Conservation (phyloP, 1,140 invertebrate genomes). For the Anastatus disparis region DNA sequence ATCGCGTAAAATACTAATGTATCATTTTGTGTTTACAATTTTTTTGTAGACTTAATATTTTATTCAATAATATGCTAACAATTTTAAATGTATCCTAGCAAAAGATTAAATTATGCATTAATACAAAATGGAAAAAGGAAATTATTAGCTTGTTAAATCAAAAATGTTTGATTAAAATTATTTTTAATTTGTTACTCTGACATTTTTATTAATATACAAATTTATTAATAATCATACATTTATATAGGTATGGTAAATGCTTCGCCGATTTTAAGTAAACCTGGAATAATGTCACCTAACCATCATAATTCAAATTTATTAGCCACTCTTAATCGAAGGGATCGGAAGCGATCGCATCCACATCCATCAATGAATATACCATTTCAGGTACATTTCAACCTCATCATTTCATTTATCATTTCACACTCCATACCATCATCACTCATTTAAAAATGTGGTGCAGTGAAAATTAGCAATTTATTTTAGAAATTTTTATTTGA, state of each 20-base stretch:
- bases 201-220: not conserved
- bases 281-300: conserved; percentile 62
- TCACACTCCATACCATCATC: no score
- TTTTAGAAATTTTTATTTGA: conserved; percentile 15
- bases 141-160: no score
- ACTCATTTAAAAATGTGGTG: conserved; percentile 31
- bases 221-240: not conserved
- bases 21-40: no score
- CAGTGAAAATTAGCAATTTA: not conserved
- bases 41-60: no score
- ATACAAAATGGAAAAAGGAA: no score
- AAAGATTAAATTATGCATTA: no score
- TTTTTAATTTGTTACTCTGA: not conserved
- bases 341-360: conserved; percentile 69
- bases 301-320: conserved; percentile 59
- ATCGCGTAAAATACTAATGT: no score
- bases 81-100: no score
- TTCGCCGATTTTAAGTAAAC: conserved; percentile 60
- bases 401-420: conserved; percentile 1
- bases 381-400: conserved; percentile 67
- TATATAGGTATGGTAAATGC: conserved; percentile 56
- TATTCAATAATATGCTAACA: no score
- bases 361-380: conserved; percentile 72
- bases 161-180: not conserved
- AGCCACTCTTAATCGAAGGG: conserved; percentile 54